Conservation (phyloP, 2,888 invertebrate genomes). For the Apamea crenata region DNA sequence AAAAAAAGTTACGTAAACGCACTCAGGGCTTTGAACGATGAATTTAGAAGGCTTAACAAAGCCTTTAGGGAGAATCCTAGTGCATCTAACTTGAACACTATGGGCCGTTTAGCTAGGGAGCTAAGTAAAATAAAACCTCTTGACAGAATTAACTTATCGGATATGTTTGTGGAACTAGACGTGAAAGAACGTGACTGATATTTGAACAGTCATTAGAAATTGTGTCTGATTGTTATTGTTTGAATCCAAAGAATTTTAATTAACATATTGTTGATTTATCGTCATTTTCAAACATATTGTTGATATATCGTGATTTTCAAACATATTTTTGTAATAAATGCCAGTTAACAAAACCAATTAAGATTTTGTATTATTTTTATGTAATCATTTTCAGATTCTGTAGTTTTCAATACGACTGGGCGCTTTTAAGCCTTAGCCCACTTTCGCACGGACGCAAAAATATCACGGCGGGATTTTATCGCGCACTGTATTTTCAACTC, state of each 20-base stretch:
- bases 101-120: constrained; percentile 68
- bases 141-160: constrained; percentile 38
- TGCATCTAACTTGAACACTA: constrained; percentile 68
- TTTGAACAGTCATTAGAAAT: constrained; percentile 6
- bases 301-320: not conserved
- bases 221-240: not conserved
- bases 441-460: not conserved
- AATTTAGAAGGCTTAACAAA: constrained; percentile 71
- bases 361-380: not conserved
- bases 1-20: constrained; percentile 44
- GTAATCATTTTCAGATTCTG: not conserved
- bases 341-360: not conserved
- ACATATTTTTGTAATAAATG: constrained; percentile 35
- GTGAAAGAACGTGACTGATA: constrained; percentile 14
- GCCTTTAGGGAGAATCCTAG: constrained; percentile 72
- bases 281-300: constrained; percentile 10
- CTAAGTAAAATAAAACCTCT: constrained; percentile 70
- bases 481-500: no score
- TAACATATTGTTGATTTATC: not conserved
- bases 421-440: not conserved
- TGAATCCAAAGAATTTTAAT: constrained; percentile 5
- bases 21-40: constrained; percentile 68
- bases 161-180: constrained; percentile 34
- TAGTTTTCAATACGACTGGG: not conserved
- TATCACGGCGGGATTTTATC: not conserved